Evolutionary conservation across 2,797 vertebrate genomes (phyloP), one percentile per base, ranked within the genome.

Genomic region (Falco rusticolus): DNA sequence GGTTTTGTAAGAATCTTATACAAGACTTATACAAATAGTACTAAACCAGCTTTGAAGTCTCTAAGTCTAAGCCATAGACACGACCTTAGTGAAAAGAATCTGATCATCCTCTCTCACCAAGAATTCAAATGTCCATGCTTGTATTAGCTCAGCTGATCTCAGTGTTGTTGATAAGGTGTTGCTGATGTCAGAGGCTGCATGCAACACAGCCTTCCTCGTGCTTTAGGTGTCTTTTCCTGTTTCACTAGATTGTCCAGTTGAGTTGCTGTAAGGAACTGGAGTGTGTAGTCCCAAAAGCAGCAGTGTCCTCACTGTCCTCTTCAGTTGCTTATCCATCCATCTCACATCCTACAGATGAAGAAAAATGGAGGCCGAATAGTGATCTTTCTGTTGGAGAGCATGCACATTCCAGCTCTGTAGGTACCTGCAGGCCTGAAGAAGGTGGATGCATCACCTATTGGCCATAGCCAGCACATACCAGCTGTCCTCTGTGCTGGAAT

Each of bases 91-190:
- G 48, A 76, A 57, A 25, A 53, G 41, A 66, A 68, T 79, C 33
- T 64, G 1, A 1, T 60, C 28, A 53, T 63, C 33, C 45, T 33
- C 43, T 39, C 5, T 64, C 37, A 64, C 48, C 29, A 3, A 1
- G 19, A 61, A 66, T 54, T 65, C 13, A 24, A 24, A 0, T 29
- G 25, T 29, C 43, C 0, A 0, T 90, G 74, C 24, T 41, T 54
- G 22, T 59, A 15, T 9, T 34, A 60, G 25, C 43, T 83, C 29
- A 34, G 25, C 29, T 47, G 45, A 57, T 60, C 54, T 51, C 60
- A 13, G 2, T 43, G 54, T 15, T 53, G 50, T 31, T 63, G 39
- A 16, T 18, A 28, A 34, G 14, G 45, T 71, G 31, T 31, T 85
- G 54, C 48, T 72, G 51, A 66, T 47, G 26, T 41, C 45, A 75